Base-by-base conservation (phyloP, 2,888 invertebrate genomes). In the Nomada goodeniana region DNA sequence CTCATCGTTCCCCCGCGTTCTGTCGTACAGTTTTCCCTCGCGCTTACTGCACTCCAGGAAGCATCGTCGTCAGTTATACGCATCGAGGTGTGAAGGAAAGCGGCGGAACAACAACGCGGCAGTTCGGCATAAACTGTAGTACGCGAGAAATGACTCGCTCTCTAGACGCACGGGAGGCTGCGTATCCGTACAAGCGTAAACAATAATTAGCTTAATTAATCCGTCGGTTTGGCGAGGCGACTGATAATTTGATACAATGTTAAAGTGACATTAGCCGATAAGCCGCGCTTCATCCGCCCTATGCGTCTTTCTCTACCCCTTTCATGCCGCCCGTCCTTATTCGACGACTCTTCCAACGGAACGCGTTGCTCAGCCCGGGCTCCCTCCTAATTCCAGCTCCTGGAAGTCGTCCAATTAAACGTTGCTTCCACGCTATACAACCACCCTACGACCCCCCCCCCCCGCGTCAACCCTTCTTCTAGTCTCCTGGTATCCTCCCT, bases 141-240 rank as follows among this genome's bases (percentile, higher is more conserved):
- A 76, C 83, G 81, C 81, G 85, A 80, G 82, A 82, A 86, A 89
- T 71, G 86, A 74, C 71, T 80, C 71, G 79, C 84, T 87, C 47
- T 60, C 75, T 60, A 20, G 69, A 44, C 71, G 79, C 67, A 29
- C 20, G 13, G 15, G 50, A 55, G 65, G n/a, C 57, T 63, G 57
- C 53, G 63, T 59, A 68, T 74, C 78, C 83, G 86, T 61, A 86
- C 88, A 78, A 78, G 87, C 88, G 88, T 88, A 87, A 90, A 91
- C 87, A 89, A 89, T 91, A 90, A 91, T 91, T 91, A 89, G 84
- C 85, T 90, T 90, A 91, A 91, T 92, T 90, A 91, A 91, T 91
- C 88, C 88, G 88, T 88, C 85, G 83, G 86, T 82, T 85, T 85
- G 86, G 83, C 83, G 78, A 83, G 86, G 81, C 86, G 81, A 72